These are phyloP conservation scores for Cotesia vestalis DNA, from an alignment of 1,140 invertebrate genomes.

Conservation along the genomic window DNA sequence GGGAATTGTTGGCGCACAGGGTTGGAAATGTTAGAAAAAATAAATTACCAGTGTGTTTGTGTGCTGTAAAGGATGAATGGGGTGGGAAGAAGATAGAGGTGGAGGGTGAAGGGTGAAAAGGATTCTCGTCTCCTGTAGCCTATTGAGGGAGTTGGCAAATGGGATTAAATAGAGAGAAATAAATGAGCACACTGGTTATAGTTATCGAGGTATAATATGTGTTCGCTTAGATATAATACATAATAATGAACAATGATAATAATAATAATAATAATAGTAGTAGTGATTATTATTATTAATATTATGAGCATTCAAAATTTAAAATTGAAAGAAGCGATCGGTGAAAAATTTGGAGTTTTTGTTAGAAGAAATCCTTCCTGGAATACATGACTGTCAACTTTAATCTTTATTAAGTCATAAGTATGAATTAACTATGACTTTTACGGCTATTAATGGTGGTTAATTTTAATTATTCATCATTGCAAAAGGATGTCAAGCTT, in stretches of 20 bases:
- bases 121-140: background rate
- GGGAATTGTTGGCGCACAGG: too few relatives aligned
- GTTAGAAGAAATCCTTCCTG: too few relatives aligned
- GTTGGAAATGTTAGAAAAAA: background rate
- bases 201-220: slow-evolving; percentile 60
- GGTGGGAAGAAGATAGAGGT: background rate
- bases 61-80: background rate
- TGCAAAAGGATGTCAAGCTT: too few relatives aligned
- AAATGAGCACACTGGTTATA: slow-evolving; percentile 42
- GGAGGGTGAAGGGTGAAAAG: background rate
- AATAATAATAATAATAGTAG: slow-evolving; percentile 11
- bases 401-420: too few relatives aligned
- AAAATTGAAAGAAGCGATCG: background rate
- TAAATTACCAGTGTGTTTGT: background rate
- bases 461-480: too few relatives aligned
- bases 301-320: background rate
- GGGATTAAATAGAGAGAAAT: slow-evolving; percentile 38
- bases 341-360: background rate
- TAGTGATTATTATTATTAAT: background rate
- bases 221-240: slow-evolving; percentile 60
- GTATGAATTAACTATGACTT: too few relatives aligned
- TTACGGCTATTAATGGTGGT: too few relatives aligned
- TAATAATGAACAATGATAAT: slow-evolving; percentile 39
- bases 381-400: too few relatives aligned
- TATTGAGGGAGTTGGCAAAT: slow-evolving; percentile 28